Percentiles rank a stretch among this genome's conserved stretches.
phyloP scores from a whole-genome alignment of 2,888 invertebrate genomes.

The Nudaria mundana region DNA sequence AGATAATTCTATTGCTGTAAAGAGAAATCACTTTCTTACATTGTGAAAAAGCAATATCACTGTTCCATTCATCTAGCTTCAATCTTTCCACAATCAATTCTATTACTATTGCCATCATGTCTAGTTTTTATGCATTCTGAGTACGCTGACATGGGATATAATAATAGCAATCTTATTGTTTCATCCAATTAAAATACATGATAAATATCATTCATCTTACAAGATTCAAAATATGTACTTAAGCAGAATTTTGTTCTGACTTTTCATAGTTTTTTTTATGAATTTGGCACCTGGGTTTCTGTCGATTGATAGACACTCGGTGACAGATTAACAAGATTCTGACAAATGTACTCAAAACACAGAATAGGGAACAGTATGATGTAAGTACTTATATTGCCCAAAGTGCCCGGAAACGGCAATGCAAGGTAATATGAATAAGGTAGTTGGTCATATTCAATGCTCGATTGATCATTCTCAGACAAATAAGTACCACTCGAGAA shows the following conservation, averaged over 20 bases:
- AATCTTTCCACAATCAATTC: constrained; percentile 40
- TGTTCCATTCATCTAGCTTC: constrained; percentile 39
- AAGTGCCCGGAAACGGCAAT: no score
- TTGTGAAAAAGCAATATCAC: constrained; percentile 27
- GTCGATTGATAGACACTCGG: no score
- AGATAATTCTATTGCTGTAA: constrained; percentile 32
- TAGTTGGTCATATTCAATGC: constrained; percentile 21
- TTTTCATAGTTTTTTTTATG: no score
- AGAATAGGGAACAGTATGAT: no score
- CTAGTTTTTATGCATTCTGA: constrained; percentile 30
- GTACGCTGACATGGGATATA: constrained; percentile 22
- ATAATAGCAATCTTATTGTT: constrained; percentile 19
- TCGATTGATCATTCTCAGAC: constrained; percentile 9
- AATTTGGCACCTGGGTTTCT: no score
- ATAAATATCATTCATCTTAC: no score
- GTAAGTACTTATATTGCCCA: no score
- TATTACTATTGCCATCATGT: constrained; percentile 25
- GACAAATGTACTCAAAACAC: no score
- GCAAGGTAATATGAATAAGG: no score
- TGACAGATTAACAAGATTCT: no score
- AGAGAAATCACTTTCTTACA: constrained; percentile 35
- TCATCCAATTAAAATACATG: neutral
- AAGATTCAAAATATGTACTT: no score
- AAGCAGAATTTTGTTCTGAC: no score
- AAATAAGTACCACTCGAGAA: constrained; percentile 11